These are phyloP conservation scores for Florisuga fusca DNA, from an alignment of 2,797 vertebrate species.

Conservation along the genomic window DNA sequence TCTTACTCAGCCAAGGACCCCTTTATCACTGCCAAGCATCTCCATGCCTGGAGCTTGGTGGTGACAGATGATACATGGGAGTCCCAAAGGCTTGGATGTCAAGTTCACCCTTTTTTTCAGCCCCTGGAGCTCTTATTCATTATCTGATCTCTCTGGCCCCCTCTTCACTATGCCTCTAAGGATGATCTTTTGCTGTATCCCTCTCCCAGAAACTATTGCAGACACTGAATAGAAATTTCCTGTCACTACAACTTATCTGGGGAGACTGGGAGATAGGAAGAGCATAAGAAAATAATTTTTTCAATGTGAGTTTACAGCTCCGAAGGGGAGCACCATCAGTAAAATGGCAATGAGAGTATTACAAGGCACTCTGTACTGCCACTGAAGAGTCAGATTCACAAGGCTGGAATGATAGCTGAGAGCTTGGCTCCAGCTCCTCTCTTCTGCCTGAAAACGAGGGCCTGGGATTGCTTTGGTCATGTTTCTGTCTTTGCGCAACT, in stretches of 20 bases:
- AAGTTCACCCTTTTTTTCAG: neutral
- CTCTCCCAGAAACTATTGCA: neutral
- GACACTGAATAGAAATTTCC: neutral
- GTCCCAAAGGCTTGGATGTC: accelerated
- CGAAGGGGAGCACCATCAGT: neutral
- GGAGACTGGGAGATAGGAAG: neutral
- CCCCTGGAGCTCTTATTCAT: neutral
- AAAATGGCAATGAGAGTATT: neutral
- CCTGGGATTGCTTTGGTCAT: neutral
- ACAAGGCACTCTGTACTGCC: neutral
- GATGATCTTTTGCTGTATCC: neutral
- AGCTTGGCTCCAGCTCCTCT: neutral
- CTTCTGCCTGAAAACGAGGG: neutral
- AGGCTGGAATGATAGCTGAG: neutral
- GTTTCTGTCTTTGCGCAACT: neutral
- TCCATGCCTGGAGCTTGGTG: neutral
- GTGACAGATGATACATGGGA: neutral
- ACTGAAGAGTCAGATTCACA: neutral
- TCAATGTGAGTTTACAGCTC: neutral
- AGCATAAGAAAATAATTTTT: neutral
- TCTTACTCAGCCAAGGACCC: neutral
- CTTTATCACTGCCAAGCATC: neutral
- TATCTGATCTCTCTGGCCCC: neutral
- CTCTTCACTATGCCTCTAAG: neutral
- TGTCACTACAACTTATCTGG: neutral